Evolutionary conservation across 2,888 invertebrate species (phyloP), one percentile per base, ranked within the genome.

Genomic region (Orchestes rusci): DNA sequence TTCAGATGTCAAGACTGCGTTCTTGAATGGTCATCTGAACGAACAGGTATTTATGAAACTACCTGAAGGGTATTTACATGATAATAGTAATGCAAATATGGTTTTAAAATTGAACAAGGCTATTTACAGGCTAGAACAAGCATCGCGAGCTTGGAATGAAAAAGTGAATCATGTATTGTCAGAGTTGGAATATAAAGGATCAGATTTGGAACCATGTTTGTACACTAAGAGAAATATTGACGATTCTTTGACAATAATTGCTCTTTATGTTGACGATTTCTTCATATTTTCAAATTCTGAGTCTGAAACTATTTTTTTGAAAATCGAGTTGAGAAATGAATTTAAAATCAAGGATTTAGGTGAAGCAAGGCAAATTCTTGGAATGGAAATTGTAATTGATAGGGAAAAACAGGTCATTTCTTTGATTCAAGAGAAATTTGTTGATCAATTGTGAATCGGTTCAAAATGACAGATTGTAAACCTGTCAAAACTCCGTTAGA

Each of bases 191-290:
- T 36, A 19, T 28, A 35, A 45, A 33, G 52, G 39, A 34, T 51
- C 51, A 16, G 28, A 52, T 7, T 44, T 39, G 13, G 55, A 53
- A 43, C 47, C 52, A 16, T 53, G 52, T 41, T 36, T 55, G 4
- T 45, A 38, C 36, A 20, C 39, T 12, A 53, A 54, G 45, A 32
- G 39, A 23, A 42, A 45, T 38, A 19, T 19, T 27, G 31, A 53
- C 12, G 44, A 40, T 4, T 33, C 20, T 27, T 20, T 52, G 31
- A 50, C 44, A 7, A 51, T 50, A 17, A 39, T 55, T 29, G 50
- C 53, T n/a, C 19, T 55, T 3, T 54, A 55, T 42, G 53, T 56
- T 1, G 53, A 53, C 39, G 49, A 53, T 43, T 55, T 56, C 29
- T 56, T 51, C 28, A 32, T 53, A 15, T 54, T 55, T 49, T 47